Evolutionary conservation across 2,113 vertebrate genomes (phyloP).

Genomic region (Poeciliopsis turrubarensis): DNA sequence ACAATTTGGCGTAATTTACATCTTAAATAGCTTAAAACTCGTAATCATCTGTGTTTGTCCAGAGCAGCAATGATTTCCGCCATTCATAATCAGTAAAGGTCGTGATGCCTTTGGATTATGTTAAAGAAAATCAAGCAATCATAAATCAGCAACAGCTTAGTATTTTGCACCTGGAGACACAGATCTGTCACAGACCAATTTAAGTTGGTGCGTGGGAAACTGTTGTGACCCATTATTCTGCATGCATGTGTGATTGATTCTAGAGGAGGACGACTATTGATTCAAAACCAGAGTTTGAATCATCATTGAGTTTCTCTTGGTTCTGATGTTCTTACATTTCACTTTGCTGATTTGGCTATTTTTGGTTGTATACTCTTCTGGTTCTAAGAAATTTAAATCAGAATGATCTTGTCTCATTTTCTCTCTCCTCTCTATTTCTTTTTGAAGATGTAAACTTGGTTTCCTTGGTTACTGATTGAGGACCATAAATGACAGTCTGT

Average conservation of each 20-base stretch:
- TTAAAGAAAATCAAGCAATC: conserved; percentile 28
- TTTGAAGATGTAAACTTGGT: conserved; percentile 57
- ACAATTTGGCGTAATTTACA: no score
- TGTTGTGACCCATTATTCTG: conserved; percentile 35
- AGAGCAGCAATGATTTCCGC: conserved; percentile 1
- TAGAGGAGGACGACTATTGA: conserved; percentile 54
- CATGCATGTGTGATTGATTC: conserved; percentile 44
- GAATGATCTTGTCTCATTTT: conserved; percentile 34
- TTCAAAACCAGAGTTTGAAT: conserved; percentile 52
- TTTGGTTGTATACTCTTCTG: not conserved
- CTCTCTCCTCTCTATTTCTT: conserved; percentile 17
- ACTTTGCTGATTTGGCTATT: not conserved
- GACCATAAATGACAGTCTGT: conserved; percentile 40
- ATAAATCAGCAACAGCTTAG: conserved; percentile 55
- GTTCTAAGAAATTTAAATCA: conserved; percentile 4
- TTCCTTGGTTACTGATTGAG: conserved; percentile 70
- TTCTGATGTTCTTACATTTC: not conserved
- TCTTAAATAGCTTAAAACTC: no score
- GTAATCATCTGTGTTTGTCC: no score
- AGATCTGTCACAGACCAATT: conserved; percentile 36
- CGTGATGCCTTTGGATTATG: conserved; percentile 36
- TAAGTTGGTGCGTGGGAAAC: conserved; percentile 59
- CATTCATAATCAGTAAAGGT: conserved; percentile 15
- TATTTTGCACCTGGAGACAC: conserved; percentile 54
- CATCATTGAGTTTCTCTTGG: conserved; percentile 6